Percentiles rank a stretch among this genome's conserved stretches.
phyloP scores from a whole-genome alignment of 2,113 vertebrate species.

The Rhipidura dahli region DNA sequence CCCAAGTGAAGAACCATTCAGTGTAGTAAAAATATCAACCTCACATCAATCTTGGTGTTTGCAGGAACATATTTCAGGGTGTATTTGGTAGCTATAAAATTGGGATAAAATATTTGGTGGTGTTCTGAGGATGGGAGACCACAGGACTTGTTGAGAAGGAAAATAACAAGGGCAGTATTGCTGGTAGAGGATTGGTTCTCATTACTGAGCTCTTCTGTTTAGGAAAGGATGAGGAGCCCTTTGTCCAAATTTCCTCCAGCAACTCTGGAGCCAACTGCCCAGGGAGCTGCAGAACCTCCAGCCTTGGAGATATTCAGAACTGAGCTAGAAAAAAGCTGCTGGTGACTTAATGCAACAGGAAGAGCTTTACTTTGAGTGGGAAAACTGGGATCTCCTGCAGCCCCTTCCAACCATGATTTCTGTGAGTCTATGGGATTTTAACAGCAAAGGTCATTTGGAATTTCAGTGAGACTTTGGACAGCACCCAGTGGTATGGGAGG shows the following conservation, averaged over 20 bases:
- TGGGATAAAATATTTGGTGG: not conserved
- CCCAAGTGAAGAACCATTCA: not conserved
- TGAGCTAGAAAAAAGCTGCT: not conserved
- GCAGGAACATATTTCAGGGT: not conserved
- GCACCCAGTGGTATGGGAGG: too few species aligned
- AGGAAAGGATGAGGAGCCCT: not conserved
- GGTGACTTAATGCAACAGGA: not conserved
- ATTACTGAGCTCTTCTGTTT: not conserved
- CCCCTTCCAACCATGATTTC: not conserved
- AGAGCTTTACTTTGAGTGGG: not conserved
- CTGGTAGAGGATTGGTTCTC: not conserved
- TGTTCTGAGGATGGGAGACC: not conserved
- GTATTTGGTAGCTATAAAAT: not conserved
- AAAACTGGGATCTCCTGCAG: not conserved
- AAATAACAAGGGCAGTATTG: not conserved
- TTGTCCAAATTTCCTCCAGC: not conserved
- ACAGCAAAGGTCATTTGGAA: too few species aligned
- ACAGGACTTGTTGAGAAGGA: not conserved
- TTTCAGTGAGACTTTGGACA: not conserved
- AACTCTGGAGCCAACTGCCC: accelerated
- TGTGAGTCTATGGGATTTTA: not conserved
- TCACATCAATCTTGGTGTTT: not conserved
- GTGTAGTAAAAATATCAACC: not conserved
- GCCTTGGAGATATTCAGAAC: not conserved
- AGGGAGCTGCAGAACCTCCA: not conserved